phyloP scores from a whole-genome alignment of 1,140 invertebrate genomes.

The Drosophila insularis region DNA sequence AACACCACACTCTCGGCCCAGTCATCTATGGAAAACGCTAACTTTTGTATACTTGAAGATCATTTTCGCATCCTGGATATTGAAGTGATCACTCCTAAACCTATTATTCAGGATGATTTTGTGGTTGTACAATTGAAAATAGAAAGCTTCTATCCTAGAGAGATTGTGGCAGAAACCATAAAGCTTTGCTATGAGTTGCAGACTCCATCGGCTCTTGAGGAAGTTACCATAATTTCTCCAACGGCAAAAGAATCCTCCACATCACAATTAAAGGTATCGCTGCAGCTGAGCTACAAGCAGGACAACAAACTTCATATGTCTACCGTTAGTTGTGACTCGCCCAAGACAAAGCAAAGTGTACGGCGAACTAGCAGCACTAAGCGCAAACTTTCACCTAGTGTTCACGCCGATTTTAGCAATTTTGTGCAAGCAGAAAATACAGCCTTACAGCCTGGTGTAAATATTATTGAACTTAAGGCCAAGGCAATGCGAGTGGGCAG shows the following conservation, averaged over 20 bases:
- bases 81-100: slow-evolving; percentile 59
- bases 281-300: slow-evolving; percentile 90
- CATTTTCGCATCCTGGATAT: slow-evolving; percentile 75
- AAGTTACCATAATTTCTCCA: slow-evolving; percentile 22
- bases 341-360: slow-evolving; percentile 82
- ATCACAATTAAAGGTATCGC: slow-evolving; percentile 75
- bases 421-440: slow-evolving; percentile 84
- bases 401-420: slow-evolving; percentile 86
- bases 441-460: slow-evolving; percentile 87
- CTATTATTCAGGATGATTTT: slow-evolving; percentile 84
- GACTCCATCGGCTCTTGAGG: slow-evolving; percentile 41
- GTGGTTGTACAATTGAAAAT: slow-evolving; percentile 85
- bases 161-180: slow-evolving; percentile 84
- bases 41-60: slow-evolving; percentile 77
- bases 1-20: slow-evolving; percentile 83
- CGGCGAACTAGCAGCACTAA: slow-evolving; percentile 79
- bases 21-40: slow-evolving; percentile 70
- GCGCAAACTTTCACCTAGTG: slow-evolving; percentile 84
- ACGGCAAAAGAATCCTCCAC: slow-evolving; percentile 39
- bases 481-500: slow-evolving; percentile 83
- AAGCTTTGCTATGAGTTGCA: slow-evolving; percentile 84
- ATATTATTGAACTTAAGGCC: slow-evolving; percentile 86
- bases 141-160: slow-evolving; percentile 85
- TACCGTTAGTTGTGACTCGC: slow-evolving; percentile 85
- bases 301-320: slow-evolving; percentile 89